Percentiles rank a stretch among this genome's conserved stretches.
Evolutionary conservation across 2,113 vertebrate genomes (phyloP).

Genomic region (Sceloporus tristichus): DNA sequence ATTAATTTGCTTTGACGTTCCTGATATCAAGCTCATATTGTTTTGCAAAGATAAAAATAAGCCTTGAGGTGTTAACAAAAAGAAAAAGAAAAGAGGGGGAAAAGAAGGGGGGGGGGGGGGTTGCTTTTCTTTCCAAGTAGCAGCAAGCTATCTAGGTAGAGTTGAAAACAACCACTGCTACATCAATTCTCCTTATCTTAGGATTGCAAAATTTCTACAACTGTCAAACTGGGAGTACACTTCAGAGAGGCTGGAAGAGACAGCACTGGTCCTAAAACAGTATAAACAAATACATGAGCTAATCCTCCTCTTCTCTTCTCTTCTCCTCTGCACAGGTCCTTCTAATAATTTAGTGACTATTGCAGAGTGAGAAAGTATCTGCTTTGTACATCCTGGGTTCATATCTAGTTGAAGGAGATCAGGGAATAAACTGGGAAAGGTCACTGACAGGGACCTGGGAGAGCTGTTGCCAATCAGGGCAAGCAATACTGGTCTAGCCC

Average conservation of each 20-base stretch:
- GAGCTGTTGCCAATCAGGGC: background rate
- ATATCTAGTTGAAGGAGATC: background rate
- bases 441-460: background rate
- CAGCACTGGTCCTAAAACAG: conserved; percentile 41
- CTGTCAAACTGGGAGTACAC: conserved; percentile 31
- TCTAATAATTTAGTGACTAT: background rate
- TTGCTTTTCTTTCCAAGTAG: conserved; percentile 43
- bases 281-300: conserved; percentile 1
- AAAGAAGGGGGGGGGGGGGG: background rate
- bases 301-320: conserved; percentile 33
- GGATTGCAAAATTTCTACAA: conserved; percentile 47
- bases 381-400: background rate
- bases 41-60: conserved; percentile 65
- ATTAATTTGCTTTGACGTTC: conserved; percentile 69
- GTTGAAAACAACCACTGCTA: conserved; percentile 31
- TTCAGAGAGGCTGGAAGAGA: conserved; percentile 50
- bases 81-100: background rate
- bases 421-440: background rate
- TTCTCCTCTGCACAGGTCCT: conserved; percentile 7
- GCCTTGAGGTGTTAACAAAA: conserved; percentile 46
- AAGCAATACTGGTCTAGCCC: background rate
- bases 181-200: conserved; percentile 57
- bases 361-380: background rate
- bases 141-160: background rate
- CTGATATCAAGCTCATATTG: conserved; percentile 55